Base-by-base conservation (phyloP, 2,113 vertebrate genomes). In the Zosterops pallidus region DNA sequence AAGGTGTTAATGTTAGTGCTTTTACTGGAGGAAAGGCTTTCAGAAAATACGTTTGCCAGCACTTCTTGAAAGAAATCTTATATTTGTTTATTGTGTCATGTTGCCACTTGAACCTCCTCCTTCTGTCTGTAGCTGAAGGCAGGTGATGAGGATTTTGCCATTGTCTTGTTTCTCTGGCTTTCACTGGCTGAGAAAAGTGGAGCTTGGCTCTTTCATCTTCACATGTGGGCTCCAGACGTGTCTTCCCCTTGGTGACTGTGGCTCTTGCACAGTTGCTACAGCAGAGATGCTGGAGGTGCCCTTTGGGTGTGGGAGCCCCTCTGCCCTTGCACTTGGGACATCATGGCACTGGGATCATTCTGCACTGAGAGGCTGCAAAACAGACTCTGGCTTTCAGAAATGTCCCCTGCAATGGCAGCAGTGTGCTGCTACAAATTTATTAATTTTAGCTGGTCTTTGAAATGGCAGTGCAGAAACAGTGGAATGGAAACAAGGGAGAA, bases 21-120 rank as follows among this genome's bases (percentile, higher is more conserved):
- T 94, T 92, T 85, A 37, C 41, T 83, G 28, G n/a, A 56, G 86
- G 25, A 92, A 80, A 49, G 59, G 35, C 55, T 96, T 91, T 93
- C 59, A 90, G 57, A 72, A 89, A 83, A 46, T 42, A 46, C 2
- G 1, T 69, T 89, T 83, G 47, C 26, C 1, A 0, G 46, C 50
- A 18, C 55, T 91, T 87, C 59, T 65, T 74, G 42, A 91, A 91
- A 74, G 35, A 77, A 74, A 17, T 68, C 44, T 53, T 82, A 0
- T 62, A 5, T 85, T 89, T 75, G 39, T 52, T 83, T 72, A 10
- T 64, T 68, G 55, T 80, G 59, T 74, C 21, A 16, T 47, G 0
- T 42, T 92, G 67, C 63, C 47, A 50, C 59, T 76, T 76, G 6
- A 80, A 39, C 56, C 31, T 64, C 41, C 55, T 64, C 12, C 47